Percentiles rank a stretch among this genome's conserved stretches.
Evolutionary conservation across 1,140 invertebrate genomes (phyloP).

Genomic region (Anthonomus grandis): DNA sequence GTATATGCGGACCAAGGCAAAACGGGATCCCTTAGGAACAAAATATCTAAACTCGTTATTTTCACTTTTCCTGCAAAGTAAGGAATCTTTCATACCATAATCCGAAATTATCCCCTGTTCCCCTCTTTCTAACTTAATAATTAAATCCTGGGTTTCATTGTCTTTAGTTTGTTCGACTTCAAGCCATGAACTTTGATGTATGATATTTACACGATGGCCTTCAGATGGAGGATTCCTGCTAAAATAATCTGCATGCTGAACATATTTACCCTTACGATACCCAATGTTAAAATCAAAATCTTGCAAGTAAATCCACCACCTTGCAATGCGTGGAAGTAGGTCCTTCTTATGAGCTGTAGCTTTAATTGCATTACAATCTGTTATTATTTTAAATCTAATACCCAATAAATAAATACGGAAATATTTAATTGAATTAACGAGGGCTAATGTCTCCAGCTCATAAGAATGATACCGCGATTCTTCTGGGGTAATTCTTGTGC

Average conservation of each 20-base stretch:
- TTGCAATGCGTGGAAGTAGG: not conserved
- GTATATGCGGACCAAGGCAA: not conserved
- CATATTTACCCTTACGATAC: too few relatives aligned
- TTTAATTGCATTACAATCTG: not conserved
- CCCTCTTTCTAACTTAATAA: not conserved
- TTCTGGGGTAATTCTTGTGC: not conserved
- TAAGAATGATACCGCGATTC: too few relatives aligned
- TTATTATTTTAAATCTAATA: not conserved
- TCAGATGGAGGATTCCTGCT: not conserved
- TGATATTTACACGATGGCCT: not conserved
- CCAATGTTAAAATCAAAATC: too few relatives aligned
- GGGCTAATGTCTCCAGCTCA: too few relatives aligned
- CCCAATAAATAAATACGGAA: not conserved
- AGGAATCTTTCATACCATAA: not conserved
- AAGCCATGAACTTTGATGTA: too few relatives aligned
- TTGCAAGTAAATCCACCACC: too few relatives aligned
- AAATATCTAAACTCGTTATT: not conserved
- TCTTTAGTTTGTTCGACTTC: too few relatives aligned
- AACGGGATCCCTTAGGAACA: not conserved
- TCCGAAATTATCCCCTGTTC: not conserved
- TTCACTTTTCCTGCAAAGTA: not conserved
- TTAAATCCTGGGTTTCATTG: too few relatives aligned
- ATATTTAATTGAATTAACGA: not conserved
- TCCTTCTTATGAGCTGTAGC: too few relatives aligned
- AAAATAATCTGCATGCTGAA: too few relatives aligned